Percentiles rank a stretch among this genome's conserved stretches.
These are phyloP conservation scores for Noctua pronuba DNA, from an alignment of 2,888 invertebrate species.

Conservation along the genomic window DNA sequence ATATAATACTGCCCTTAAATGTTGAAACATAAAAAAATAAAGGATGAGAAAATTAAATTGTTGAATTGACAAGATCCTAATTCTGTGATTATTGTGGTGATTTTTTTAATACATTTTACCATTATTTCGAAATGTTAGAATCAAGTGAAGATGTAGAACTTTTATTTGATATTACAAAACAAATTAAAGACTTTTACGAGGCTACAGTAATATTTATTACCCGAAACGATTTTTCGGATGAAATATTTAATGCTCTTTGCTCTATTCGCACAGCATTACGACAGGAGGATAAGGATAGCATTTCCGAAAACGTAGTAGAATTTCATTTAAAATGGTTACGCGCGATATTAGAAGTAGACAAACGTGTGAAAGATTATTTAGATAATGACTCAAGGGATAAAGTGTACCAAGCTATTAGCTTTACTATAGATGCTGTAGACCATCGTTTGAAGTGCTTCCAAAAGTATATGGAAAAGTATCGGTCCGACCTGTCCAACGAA, in stretches of 20 bases:
- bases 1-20: slow-evolving; percentile 1
- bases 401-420: slow-evolving; percentile 79
- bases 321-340: slow-evolving; percentile 85
- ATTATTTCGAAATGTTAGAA: slow-evolving; percentile 52
- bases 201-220: slow-evolving; percentile 82
- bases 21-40: not conserved
- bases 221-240: slow-evolving; percentile 81
- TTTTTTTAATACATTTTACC: slow-evolving; percentile 22
- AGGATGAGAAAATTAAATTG: slow-evolving; percentile 11
- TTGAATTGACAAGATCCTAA: not conserved
- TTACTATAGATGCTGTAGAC: slow-evolving; percentile 80
- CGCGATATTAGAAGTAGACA: slow-evolving; percentile 81
- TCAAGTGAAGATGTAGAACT: slow-evolving; percentile 70
- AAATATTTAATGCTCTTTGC: slow-evolving; percentile 81
- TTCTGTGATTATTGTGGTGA: slow-evolving; percentile 2
- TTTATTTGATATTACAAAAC: slow-evolving; percentile 82
- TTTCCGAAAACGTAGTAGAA: slow-evolving; percentile 81
- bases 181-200: slow-evolving; percentile 85
- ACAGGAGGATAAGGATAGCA: slow-evolving; percentile 68
- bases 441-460: slow-evolving; percentile 80
- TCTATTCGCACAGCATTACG: slow-evolving; percentile 74
- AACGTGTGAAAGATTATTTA: slow-evolving; percentile 72
- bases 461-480: slow-evolving; percentile 79
- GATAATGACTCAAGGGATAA: slow-evolving; percentile 75
- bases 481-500: slow-evolving; percentile 70